phyloP scores from a whole-genome alignment of 2,888 invertebrate species.

The Antheraea yamamai region DNA sequence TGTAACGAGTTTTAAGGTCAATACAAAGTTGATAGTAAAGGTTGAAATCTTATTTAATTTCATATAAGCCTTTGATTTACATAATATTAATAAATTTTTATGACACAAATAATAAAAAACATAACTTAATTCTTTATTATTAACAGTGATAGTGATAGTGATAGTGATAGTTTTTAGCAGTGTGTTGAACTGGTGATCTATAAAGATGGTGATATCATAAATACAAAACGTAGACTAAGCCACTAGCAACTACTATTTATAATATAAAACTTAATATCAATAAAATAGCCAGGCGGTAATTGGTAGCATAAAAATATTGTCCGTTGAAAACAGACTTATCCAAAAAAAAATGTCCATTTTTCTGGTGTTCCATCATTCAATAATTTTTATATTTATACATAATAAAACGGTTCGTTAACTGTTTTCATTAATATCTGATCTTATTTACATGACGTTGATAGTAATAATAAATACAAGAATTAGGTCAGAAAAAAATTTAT shows the following conservation, averaged over 20 bases:
- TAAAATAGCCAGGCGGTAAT: too few relatives aligned
- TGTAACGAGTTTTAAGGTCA: slow-evolving; percentile 37
- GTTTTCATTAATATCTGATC: background rate
- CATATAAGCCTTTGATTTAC: background rate
- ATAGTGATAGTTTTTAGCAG: too few relatives aligned
- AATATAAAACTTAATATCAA: too few relatives aligned
- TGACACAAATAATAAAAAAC: background rate
- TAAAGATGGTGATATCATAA: too few relatives aligned
- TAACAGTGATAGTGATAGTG: too few relatives aligned
- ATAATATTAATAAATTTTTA: background rate
- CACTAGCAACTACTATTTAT: too few relatives aligned
- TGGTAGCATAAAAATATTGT: too few relatives aligned
- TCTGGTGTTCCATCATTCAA: background rate
- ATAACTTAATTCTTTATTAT: background rate
- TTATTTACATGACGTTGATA: background rate
- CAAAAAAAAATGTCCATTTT: background rate
- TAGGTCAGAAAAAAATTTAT: background rate
- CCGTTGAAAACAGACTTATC: too few relatives aligned
- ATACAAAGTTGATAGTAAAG: slow-evolving; percentile 17
- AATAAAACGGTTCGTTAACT: background rate
- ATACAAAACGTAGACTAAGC: too few relatives aligned
- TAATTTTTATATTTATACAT: background rate
- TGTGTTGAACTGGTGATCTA: too few relatives aligned
- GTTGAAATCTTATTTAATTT: background rate
- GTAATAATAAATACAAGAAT: background rate